Conservation (phyloP, 2,113 vertebrate genomes). For the Albula glossodonta region DNA sequence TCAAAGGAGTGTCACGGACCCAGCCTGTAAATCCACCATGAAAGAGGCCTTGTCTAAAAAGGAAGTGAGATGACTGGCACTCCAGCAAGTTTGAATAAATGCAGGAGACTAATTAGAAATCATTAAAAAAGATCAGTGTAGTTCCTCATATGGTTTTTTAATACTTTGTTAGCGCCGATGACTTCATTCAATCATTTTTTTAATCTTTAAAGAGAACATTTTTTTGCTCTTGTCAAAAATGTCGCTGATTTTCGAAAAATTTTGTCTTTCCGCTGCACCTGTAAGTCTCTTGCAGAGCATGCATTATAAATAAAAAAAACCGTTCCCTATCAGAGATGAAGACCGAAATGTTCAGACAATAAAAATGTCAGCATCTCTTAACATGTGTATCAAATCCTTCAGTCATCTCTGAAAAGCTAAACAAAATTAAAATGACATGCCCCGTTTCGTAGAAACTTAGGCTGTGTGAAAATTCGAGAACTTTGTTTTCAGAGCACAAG, state of each 20-base stretch:
- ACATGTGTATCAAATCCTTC: conserved; percentile 60
- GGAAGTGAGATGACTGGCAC: conserved; percentile 67
- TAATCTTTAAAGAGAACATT: not conserved
- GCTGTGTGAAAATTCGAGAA: conserved; percentile 29
- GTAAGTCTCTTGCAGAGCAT: conserved; percentile 65
- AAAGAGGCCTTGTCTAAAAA: conserved; percentile 60
- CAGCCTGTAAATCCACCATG: conserved; percentile 66
- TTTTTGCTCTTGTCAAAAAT: not conserved
- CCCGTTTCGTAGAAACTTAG: conserved; percentile 55
- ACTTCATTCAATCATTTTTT: not conserved
- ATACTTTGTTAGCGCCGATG: not conserved
- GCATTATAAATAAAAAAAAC: conserved; percentile 68
- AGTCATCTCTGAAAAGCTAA: conserved; percentile 58
- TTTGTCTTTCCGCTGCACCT: conserved; percentile 54
- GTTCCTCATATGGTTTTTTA: conserved; percentile 29
- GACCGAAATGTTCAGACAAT: conserved; percentile 63
- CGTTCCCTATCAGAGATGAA: conserved; percentile 68
- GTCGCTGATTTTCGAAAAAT: not conserved
- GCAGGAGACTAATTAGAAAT: conserved; percentile 68
- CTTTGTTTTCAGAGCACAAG: conserved; percentile 47
- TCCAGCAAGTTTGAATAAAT: conserved; percentile 67
- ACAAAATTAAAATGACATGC: conserved; percentile 69
- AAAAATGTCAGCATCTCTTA: conserved; percentile 66
- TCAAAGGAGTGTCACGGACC: conserved; percentile 62
- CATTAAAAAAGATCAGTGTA: conserved; percentile 49